Evolutionary conservation across 2,797 vertebrate genomes (phyloP).

Genomic region (Clamator glandarius): DNA sequence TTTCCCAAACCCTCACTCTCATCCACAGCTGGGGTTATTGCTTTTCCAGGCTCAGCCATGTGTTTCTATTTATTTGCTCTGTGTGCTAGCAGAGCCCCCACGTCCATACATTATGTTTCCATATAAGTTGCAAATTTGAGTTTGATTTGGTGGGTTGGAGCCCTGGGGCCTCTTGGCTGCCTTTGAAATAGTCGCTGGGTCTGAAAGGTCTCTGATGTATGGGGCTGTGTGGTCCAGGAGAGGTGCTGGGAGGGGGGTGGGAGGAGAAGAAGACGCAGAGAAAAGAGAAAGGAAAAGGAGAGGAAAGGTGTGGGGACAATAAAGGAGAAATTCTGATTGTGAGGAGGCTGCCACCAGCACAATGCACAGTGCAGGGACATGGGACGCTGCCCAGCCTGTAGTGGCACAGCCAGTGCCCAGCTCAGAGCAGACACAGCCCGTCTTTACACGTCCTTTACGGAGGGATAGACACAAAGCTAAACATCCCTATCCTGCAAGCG

Average conservation of each 20-base stretch:
- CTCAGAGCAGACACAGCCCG: neutral
- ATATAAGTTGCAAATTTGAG: slow-evolving; percentile 47
- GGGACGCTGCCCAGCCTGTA: neutral
- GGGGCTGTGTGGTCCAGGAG: neutral
- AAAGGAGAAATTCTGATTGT: neutral
- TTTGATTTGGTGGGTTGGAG: slow-evolving; percentile 49
- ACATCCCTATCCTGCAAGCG: accelerated
- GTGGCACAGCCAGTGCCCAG: neutral
- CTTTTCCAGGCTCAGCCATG: slow-evolving; percentile 21
- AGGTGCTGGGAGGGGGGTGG: neutral
- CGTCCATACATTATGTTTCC: neutral
- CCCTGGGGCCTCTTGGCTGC: neutral
- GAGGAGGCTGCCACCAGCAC: neutral
- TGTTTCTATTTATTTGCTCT: slow-evolving; percentile 35
- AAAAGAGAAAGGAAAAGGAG: neutral
- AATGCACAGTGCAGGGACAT: accelerated
- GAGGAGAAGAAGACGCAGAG: neutral
- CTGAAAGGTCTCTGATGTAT: neutral
- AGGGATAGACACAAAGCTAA: accelerated
- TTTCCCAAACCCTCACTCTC: neutral
- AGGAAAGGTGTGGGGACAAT: neutral
- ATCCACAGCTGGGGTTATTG: neutral
- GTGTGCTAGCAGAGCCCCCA: neutral
- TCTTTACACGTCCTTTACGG: accelerated
- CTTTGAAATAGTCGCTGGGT: neutral